Base-by-base conservation (phyloP, 2,113 vertebrate genomes). In the Sander vitreus region DNA sequence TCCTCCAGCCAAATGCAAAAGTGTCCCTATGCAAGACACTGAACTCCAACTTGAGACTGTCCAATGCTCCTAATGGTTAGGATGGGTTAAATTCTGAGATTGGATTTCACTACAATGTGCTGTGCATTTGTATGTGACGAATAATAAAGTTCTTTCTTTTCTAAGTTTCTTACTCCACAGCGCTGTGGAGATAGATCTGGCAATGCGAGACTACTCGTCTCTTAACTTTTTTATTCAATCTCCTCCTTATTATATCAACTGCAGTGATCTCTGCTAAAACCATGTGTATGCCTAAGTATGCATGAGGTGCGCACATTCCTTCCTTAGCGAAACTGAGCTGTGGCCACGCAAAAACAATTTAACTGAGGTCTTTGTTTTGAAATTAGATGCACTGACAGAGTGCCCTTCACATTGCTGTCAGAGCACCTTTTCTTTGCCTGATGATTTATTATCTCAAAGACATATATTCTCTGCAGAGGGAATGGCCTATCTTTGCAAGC, bases 381-480 rank as follows among this genome's bases (percentile, higher is more conserved):
- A 4, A n/a, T 72, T 33, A 27, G 48, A 67, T 63, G 48, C 48
- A 60, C 47, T 58, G 75, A 48, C 36, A 57, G 23, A 71, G 33
- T 21, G n/a, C 27, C 43, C 23, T 62, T 51, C 4, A 50, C 23
- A 50, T 12, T 69, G 65, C 68, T 80, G 66, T 71, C 83, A 70
- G 53, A 65, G 59, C 5, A 23, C 63, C n/a, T 50, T 64, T 57
- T 66, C 21, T 66, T 60, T 58, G 47, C 39, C 36, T 58, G 23
- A 54, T 86, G 85, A 90, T 90, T 86, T 87, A 90, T 83, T 73
- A 76, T 91, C 73, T 88, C 65, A 60, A 70, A 84, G 74, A 74
- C 16, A 47, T 77, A 23, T 75, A 55, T 71, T 73, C 73, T 83
- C 76, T 67, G 77, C 82, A 72, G 78, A 50, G 58, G 59, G 1